Evolutionary conservation across 2,888 invertebrate genomes (phyloP).

Genomic region (Cremastinae sp.): DNA sequence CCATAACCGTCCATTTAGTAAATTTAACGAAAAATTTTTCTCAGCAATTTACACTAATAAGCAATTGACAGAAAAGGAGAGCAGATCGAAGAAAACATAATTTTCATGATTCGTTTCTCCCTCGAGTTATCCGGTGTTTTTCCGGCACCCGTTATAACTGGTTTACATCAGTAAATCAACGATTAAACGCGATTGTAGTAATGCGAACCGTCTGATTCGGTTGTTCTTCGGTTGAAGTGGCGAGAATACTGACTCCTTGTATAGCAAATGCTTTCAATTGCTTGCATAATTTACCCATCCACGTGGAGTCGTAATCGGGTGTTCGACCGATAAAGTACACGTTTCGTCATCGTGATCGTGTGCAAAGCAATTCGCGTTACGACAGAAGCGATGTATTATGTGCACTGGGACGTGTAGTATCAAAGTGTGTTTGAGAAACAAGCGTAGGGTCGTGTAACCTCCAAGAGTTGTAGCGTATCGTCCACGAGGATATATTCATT

Average conservation of each 20-base stretch:
- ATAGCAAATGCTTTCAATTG: constrained; percentile 55
- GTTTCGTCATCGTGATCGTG: constrained; percentile 41
- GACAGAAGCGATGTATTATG: constrained; percentile 8
- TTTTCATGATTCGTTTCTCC: constrained; percentile 2
- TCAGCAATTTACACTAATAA: too few species aligned
- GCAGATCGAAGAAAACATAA: too few species aligned
- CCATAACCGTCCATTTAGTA: too few species aligned
- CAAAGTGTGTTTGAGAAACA: constrained; percentile 5
- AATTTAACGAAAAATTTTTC: too few species aligned
- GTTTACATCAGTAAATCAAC: constrained; percentile 38
- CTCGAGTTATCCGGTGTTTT: not conserved
- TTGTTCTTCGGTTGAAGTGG: constrained; percentile 46
- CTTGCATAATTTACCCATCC: constrained; percentile 47
- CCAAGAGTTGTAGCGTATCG: not conserved
- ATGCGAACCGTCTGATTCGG: constrained; percentile 46
- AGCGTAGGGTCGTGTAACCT: constrained; percentile 14
- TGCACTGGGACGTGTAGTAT: constrained; percentile 6
- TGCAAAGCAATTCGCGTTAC: constrained; percentile 33
- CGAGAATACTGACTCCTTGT: constrained; percentile 19
- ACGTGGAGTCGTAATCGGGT: constrained; percentile 31
- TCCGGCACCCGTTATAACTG: constrained; percentile 34
- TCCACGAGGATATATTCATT: constrained; percentile 1
- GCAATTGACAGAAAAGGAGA: too few species aligned
- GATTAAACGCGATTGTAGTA: constrained; percentile 42
- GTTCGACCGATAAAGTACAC: constrained; percentile 40